Evolutionary conservation across 2,797 vertebrate species (phyloP).

Genomic region (Parotocinclus haroldoi): DNA sequence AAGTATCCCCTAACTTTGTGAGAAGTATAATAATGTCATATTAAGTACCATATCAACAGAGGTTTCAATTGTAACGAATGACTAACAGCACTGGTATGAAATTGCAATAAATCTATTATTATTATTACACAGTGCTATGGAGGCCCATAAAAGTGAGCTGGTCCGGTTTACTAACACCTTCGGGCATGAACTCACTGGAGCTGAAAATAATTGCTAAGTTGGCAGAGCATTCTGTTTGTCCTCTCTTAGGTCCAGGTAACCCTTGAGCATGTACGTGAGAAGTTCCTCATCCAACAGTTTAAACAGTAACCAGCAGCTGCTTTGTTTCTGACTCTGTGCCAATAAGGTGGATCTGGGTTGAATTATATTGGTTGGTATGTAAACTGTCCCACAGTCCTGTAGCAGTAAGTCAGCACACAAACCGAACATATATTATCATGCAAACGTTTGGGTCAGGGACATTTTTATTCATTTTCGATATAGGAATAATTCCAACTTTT

Average conservation of each 20-base stretch:
- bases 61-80: no score
- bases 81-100: no score
- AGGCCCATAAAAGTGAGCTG: not conserved
- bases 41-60: no score
- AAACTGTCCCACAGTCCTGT: slow-evolving; percentile 23
- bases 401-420: slow-evolving; percentile 11
- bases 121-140: not conserved
- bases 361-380: slow-evolving; percentile 25
- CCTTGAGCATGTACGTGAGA: slow-evolving; percentile 67
- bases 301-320: slow-evolving; percentile 71
- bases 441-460: no score
- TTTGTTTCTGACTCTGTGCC: slow-evolving; percentile 72
- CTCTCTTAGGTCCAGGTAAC: slow-evolving; percentile 32
- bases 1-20: no score
- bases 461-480: no score
- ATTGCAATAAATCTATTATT: no score
- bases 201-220: slow-evolving; percentile 44
- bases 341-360: slow-evolving; percentile 58
- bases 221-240: slow-evolving; percentile 38
- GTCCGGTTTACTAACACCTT: slow-evolving; percentile 19
- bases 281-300: slow-evolving; percentile 64
- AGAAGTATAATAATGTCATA: no score
- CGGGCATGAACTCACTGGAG: slow-evolving; percentile 13
- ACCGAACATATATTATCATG: not conserved
- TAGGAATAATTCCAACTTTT: no score